These are phyloP conservation scores for Sylvia borin DNA, from an alignment of 2,797 vertebrate species.

Conservation along the genomic window DNA sequence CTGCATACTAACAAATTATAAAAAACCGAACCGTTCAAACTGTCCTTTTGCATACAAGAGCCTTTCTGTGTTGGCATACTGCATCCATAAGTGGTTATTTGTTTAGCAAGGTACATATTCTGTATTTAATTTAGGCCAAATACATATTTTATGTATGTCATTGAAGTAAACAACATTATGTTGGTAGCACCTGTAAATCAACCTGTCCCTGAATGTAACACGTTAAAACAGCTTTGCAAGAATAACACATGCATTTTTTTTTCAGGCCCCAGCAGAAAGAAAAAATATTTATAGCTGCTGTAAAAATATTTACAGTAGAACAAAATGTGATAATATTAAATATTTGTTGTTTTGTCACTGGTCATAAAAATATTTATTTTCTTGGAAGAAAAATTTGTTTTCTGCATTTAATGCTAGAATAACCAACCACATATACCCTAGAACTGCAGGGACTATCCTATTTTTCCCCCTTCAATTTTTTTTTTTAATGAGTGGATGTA, in stretches of 20 bases:
- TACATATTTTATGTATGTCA: slow-evolving; percentile 37
- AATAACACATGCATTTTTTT: not conserved
- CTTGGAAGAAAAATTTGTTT: not conserved
- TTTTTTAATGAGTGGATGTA: not conserved
- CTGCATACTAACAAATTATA: not conserved
- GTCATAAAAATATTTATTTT: slow-evolving; percentile 4
- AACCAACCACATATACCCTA: not conserved
- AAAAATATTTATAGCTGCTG: not conserved
- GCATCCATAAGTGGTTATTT: slow-evolving; percentile 19
- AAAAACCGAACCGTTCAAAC: not conserved
- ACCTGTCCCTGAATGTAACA: not conserved
- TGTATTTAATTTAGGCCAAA: slow-evolving; percentile 19
- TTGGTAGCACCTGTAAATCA: slow-evolving; percentile 53
- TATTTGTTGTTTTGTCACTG: slow-evolving; percentile 24
- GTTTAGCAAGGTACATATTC: slow-evolving; percentile 3
- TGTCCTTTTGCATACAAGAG: not conserved
- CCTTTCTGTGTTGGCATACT: not conserved
- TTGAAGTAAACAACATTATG: slow-evolving; percentile 11
- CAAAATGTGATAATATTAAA: slow-evolving; percentile 27
- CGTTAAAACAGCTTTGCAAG: not conserved
- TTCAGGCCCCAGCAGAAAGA: not conserved
- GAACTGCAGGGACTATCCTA: not conserved
- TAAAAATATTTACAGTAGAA: slow-evolving; percentile 44
- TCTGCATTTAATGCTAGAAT: not conserved
- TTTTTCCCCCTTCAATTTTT: too few species aligned